Percentiles rank a stretch among this genome's conserved stretches.
Conservation (phyloP, 2,888 invertebrate species). For the Euspilapteryx auroguttella region DNA sequence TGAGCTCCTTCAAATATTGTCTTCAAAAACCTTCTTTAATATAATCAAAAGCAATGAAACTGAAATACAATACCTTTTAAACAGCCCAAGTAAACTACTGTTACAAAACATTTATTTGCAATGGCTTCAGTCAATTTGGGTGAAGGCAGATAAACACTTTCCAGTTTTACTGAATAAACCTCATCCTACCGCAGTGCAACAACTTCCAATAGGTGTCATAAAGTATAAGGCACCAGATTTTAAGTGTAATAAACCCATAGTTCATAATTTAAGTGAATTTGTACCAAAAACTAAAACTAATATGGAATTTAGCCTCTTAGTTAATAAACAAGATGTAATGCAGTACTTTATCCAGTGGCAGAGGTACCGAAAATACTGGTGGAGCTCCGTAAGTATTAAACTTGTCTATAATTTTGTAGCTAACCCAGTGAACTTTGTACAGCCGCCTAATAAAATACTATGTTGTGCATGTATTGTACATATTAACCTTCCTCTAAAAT, state of each 20-base stretch:
- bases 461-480: no score
- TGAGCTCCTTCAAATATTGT: slow-evolving; percentile 23
- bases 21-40: slow-evolving; percentile 27
- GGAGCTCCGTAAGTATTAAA: slow-evolving; percentile 67
- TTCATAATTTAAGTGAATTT: slow-evolving; percentile 11
- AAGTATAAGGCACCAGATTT: not conserved
- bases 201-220: slow-evolving; percentile 20
- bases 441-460: no score
- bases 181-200: slow-evolving; percentile 6
- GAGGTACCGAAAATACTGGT: slow-evolving; percentile 79
- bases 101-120: slow-evolving; percentile 29
- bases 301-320: slow-evolving; percentile 35
- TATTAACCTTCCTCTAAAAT: no score
- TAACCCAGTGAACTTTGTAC: not conserved
- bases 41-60: slow-evolving; percentile 13
- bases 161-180: slow-evolving; percentile 20
- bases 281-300: slow-evolving; percentile 12
- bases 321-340: slow-evolving; percentile 48
- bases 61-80: slow-evolving; percentile 16
- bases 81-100: slow-evolving; percentile 25
- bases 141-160: slow-evolving; percentile 27
- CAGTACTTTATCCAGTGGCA: slow-evolving; percentile 76
- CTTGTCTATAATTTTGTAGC: slow-evolving; percentile 4
- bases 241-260: not conserved
- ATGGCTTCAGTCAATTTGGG: slow-evolving; percentile 29